Evolutionary conservation across 2,797 vertebrate genomes (phyloP), one percentile per base, ranked within the genome.

Genomic region (Alexandromys oeconomus): DNA sequence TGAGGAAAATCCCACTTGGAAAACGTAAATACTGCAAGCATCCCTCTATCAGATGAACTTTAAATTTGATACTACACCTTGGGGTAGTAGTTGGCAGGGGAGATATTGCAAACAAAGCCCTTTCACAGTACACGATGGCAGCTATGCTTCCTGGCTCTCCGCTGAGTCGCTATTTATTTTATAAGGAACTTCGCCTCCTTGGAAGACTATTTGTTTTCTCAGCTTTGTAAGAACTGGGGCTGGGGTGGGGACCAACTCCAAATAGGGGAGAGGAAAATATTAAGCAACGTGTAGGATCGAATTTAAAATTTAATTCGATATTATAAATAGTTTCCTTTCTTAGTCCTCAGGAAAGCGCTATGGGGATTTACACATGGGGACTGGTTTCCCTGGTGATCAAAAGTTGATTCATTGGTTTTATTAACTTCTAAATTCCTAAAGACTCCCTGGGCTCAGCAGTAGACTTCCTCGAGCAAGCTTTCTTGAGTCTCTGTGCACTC

Each of bases 81-180:
- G 37, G 71, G 71, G 37, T 25, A 73, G 71, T 25, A 25, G 59
- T 88, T 76, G 76, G 25, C 54, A 86, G 29, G 65, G 94, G 85
- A 92, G 54, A 87, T 61, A 81, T 92, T 96, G 88, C 79, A 93
- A 93, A 77, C 31, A 76, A 97, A 94, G 87, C 89, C 54, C 86
- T 95, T 96, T 65, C 88, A 90, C 93, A 93, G 87, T 91, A 81
- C 63, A 78, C 71, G 89, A 61, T 23, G 69, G 48, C 48, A 69
- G 61, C 88, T 92, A 78, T 79, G 63, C 80, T 74, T 89, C 65
- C 91, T 87, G 92, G 92, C 84, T 80, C 96, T 96, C 73, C 43
- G 67, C 96, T 96, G 94, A 97, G 63, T 92, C 88, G 81, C 94
- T 96, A 84, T 91, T 94, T 96, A 93, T 92, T 92, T 97, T 96